Percentiles rank a stretch among this genome's conserved stretches.
Conservation (phyloP, 1,140 invertebrate genomes). For the Pantala flavescens region DNA sequence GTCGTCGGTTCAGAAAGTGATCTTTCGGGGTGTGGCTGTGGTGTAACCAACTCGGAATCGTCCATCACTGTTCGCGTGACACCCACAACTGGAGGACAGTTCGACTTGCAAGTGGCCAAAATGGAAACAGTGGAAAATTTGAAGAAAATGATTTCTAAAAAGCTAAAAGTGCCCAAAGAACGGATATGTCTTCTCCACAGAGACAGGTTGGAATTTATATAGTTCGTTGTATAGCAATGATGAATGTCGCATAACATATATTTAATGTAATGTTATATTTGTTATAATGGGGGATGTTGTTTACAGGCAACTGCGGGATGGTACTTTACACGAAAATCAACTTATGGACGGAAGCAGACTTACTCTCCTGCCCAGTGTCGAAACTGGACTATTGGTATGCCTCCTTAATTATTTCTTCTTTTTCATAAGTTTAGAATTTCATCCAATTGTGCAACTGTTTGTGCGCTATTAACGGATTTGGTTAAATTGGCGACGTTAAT, state of each 20-base stretch:
- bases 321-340: slow-evolving; percentile 74
- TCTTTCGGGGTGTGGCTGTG: slow-evolving; percentile 2
- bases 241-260: not conserved
- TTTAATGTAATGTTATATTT: not conserved
- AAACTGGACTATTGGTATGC: slow-evolving; percentile 88
- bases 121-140: slow-evolving; percentile 74
- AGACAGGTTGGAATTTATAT: slow-evolving; percentile 56
- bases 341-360: slow-evolving; percentile 77
- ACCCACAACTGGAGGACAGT: slow-evolving; percentile 83
- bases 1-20: slow-evolving; percentile 1
- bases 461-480: not conserved
- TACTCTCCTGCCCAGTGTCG: slow-evolving; percentile 81
- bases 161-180: slow-evolving; percentile 81
- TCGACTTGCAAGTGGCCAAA: slow-evolving; percentile 66
- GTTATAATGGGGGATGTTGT: slow-evolving; percentile 27
- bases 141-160: slow-evolving; percentile 84
- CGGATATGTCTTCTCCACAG: slow-evolving; percentile 81
- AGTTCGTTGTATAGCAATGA: too few relatives aligned
- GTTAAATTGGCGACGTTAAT: not conserved
- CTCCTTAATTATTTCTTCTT: not conserved
- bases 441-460: not conserved
- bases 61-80: slow-evolving; percentile 40
- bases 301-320: slow-evolving; percentile 78
- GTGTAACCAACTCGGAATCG: slow-evolving; percentile 1
- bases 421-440: not conserved